phyloP scores from a whole-genome alignment of 2,888 invertebrate species.

The Hoplodrina ambigua region DNA sequence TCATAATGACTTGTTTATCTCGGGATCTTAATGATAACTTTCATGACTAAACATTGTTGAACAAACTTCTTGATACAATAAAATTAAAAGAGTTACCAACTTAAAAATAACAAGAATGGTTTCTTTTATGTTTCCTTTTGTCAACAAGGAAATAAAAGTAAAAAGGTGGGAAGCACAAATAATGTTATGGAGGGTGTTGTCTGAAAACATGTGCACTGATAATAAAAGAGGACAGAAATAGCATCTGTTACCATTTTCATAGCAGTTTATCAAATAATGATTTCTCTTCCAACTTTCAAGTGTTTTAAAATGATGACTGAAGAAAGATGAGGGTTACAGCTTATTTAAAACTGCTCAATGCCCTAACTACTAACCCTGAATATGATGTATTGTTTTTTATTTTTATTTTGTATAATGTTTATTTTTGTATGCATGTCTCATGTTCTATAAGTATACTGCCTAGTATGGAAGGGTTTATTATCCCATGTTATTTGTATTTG shows the following conservation, averaged over 20 bases:
- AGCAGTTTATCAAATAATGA: slow-evolving; percentile 66
- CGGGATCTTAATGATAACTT: slow-evolving; percentile 38
- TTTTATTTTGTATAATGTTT: too few relatives aligned
- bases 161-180: slow-evolving; percentile 27
- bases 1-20: slow-evolving; percentile 48
- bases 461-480: too few relatives aligned
- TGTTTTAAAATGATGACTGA: slow-evolving; percentile 54
- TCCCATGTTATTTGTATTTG: too few relatives aligned
- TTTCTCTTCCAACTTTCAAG: slow-evolving; percentile 36
- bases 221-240: slow-evolving; percentile 53
- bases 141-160: slow-evolving; percentile 26
- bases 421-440: too few relatives aligned
- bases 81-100: slow-evolving; percentile 22
- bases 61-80: slow-evolving; percentile 27
- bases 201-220: slow-evolving; percentile 49
- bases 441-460: too few relatives aligned
- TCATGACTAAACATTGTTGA: slow-evolving; percentile 44
- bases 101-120: slow-evolving; percentile 21
- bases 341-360: too few relatives aligned
- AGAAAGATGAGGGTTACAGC: slow-evolving; percentile 40
- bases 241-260: slow-evolving; percentile 61
- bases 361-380: too few relatives aligned
- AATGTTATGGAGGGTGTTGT: slow-evolving; percentile 22
- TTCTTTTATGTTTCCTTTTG: slow-evolving; percentile 31
- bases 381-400: too few relatives aligned